Percentiles rank a stretch among this genome's conserved stretches.
These are phyloP conservation scores for Hycleus cichorii DNA, from an alignment of 1,140 invertebrate species.

Conservation along the genomic window DNA sequence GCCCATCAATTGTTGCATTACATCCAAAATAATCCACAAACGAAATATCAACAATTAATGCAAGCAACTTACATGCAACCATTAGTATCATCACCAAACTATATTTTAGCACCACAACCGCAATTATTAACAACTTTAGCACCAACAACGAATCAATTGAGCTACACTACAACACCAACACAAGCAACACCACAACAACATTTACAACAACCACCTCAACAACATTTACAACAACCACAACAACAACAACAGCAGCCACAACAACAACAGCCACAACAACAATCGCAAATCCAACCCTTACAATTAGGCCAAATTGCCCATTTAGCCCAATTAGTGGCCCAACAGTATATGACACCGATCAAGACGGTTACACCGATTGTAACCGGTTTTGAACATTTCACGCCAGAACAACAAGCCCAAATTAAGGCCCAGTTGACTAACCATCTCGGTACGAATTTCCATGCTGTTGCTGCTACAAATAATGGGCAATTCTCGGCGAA, in stretches of 20 bases:
- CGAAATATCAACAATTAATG: conserved; percentile 3
- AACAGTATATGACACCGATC: conserved; percentile 19
- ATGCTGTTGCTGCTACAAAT: conserved; percentile 19
- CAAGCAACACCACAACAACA: conserved; percentile 1
- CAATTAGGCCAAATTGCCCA: conserved; percentile 24
- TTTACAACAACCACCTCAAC: conserved; percentile 9
- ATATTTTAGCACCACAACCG: conserved; percentile 10
- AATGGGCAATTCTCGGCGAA: conserved; percentile 9
- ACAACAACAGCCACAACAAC: conserved; percentile 10
- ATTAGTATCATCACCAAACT: conserved; percentile 1
- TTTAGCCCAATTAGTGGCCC: conserved; percentile 30
- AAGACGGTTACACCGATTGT: conserved; percentile 28
- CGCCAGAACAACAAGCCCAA: conserved; percentile 37
- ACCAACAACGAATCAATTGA: background rate
- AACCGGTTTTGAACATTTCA: conserved; percentile 38
- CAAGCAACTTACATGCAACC: conserved; percentile 3
- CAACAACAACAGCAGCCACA: conserved; percentile 1
- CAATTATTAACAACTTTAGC: conserved; percentile 2
- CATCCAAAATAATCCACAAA: conserved; percentile 28
- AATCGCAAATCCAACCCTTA: background rate
- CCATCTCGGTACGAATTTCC: conserved; percentile 25
- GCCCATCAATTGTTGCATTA: conserved; percentile 27
- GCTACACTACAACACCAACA: conserved; percentile 1
- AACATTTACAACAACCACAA: conserved; percentile 7
- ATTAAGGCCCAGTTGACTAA: conserved; percentile 35